These are phyloP conservation scores for Rhinogobio ventralis DNA, from an alignment of 2,797 vertebrate genomes.

Conservation along the genomic window DNA sequence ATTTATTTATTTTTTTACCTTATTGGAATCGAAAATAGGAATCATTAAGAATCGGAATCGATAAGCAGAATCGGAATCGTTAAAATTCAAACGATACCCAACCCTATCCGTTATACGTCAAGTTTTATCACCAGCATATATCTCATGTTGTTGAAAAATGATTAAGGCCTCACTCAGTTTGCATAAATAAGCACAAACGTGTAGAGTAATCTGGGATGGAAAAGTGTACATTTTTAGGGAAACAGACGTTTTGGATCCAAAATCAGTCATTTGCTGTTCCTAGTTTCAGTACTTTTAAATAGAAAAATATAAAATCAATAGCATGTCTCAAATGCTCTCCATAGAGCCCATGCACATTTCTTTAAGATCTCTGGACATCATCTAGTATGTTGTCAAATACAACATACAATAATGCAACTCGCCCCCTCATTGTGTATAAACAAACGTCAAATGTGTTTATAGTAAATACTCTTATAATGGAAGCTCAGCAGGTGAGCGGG, in stretches of 20 bases:
- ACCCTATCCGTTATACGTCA: too few species aligned
- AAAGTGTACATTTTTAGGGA: not conserved
- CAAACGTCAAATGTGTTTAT: not conserved
- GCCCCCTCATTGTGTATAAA: not conserved
- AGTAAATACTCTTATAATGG: conserved; percentile 16
- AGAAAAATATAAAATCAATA: not conserved
- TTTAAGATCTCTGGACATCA: not conserved
- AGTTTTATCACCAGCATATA: not conserved
- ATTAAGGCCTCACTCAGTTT: not conserved
- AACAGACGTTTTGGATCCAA: not conserved
- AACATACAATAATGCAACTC: not conserved
- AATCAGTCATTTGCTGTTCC: not conserved
- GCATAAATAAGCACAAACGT: not conserved
- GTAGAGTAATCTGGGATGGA: not conserved
- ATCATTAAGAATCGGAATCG: too few species aligned
- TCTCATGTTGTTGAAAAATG: not conserved
- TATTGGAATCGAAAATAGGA: too few species aligned
- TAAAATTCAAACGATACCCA: too few species aligned
- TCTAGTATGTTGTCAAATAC: not conserved
- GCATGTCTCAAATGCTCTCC: not conserved
- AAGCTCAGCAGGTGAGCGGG: not conserved
- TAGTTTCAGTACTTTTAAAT: not conserved
- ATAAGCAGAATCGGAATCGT: too few species aligned
- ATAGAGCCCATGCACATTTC: not conserved
- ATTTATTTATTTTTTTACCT: too few species aligned